Evolutionary conservation across 1,140 invertebrate species (phyloP), one percentile per base, ranked within the genome.

Genomic region (Papilio polytes): DNA sequence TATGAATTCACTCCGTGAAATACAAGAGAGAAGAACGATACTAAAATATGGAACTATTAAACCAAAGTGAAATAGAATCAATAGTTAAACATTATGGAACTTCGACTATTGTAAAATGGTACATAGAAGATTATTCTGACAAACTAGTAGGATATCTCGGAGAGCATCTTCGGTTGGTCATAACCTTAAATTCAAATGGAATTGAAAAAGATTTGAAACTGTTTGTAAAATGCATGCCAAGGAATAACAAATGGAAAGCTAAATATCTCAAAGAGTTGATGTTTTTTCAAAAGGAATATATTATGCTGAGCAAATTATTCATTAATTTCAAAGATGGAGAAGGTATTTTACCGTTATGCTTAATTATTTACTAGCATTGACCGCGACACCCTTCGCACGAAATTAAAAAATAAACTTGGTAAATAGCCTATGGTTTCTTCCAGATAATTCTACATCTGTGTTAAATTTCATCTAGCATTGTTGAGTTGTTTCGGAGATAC

Each of bases 231-330:
- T 93, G 90, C 78, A 82, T 92, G 59, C 92, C 92, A 7, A 87
- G 89, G 73, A 81, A 73, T 70, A 83, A 92, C 66, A 76, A 87
- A 53, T 90, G 83, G 85, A 92, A 90, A 82, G 87, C 88, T 0
- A 56, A 91, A 51, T 92, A 91, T 84, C 74, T 94, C 26, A 85
- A 82, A 41, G 87, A 94, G 66, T 83, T 85, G 1, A 81, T 59
- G 2, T 94, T 94, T 79, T 93, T 93, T 78, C 80, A 85, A n/a
- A 94, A 94, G 46, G 93, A 94, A 74, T 91, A 87, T 77, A 53
- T 85, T 10, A 89, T 92, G 89, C 80, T 93, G 8, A 92, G 82
- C 80, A 78, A 80, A 31, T 82, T 94, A 2, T 93, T 94, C 53
- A 83, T 82, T 66, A 73, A 89, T 66, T 92, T 92, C 82, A 74